Evolutionary conservation across 2,888 invertebrate species (phyloP).

Genomic region (Caradrina kadenii): DNA sequence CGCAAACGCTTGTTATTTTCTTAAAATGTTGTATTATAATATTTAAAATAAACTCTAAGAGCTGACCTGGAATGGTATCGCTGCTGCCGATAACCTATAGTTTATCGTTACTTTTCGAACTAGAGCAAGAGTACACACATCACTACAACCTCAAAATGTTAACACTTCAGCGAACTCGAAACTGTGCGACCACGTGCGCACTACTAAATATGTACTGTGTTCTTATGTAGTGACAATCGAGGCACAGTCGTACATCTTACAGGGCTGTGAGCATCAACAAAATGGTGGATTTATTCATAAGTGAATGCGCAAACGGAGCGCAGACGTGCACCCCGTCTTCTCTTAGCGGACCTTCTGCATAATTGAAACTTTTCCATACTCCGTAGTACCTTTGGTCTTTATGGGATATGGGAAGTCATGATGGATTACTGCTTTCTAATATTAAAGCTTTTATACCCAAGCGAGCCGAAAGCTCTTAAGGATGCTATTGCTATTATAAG

Average conservation of each 20-base stretch:
- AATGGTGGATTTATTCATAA: conserved; percentile 56
- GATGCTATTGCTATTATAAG: neutral
- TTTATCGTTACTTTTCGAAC: conserved; percentile 2
- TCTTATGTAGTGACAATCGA: conserved; percentile 12
- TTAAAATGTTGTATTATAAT: too few relatives aligned
- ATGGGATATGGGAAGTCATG: conserved; percentile 18
- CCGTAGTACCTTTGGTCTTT: conserved; percentile 1
- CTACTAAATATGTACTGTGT: conserved; percentile 12
- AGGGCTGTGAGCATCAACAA: conserved; percentile 40
- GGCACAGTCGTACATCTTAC: conserved; percentile 30
- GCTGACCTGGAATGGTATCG: neutral
- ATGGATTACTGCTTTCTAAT: conserved; percentile 20
- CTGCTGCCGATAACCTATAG: conserved; percentile 1
- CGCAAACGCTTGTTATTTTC: too few relatives aligned
- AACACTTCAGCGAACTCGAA: conserved; percentile 16
- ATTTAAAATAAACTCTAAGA: neutral
- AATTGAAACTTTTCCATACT: conserved; percentile 44
- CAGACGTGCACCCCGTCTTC: conserved; percentile 23
- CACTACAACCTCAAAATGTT: conserved; percentile 16
- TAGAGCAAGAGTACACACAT: conserved; percentile 4
- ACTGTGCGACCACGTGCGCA: conserved; percentile 24
- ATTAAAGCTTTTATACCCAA: conserved; percentile 7
- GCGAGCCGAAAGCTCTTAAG: conserved; percentile 9
- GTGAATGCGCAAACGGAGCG: conserved; percentile 40
- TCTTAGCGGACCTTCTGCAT: conserved; percentile 48